A percentile compares a stretch with the other conserved stretches of the same genome.
Conservation (phyloP, 2,113 vertebrate species). For the Myotis brandtii region DNA sequence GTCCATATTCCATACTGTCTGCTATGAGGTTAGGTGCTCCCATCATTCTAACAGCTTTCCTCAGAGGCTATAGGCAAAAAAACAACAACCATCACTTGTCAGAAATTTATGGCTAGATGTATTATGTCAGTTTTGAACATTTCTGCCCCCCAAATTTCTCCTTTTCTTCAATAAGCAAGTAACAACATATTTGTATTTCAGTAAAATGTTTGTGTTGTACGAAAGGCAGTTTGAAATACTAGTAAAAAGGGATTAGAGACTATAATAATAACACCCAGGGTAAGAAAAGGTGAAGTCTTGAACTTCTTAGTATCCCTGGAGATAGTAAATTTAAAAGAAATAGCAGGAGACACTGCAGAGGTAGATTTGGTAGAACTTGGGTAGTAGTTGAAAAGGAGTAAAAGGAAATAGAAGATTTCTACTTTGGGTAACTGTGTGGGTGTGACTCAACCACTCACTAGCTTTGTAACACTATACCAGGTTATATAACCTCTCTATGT, state of each 20-base stretch:
- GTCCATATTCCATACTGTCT: conserved; percentile 97
- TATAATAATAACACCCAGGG: not conserved
- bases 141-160: not conserved
- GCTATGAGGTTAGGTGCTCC: conserved; percentile 97
- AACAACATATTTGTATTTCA: conserved; percentile 37
- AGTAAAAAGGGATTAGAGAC: not conserved
- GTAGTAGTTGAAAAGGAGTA: not conserved
- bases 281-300: not conserved
- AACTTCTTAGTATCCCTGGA: not conserved
- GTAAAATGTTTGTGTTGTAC: conserved; percentile 23
- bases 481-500: not conserved
- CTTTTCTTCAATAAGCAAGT: conserved; percentile 18
- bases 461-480: not conserved
- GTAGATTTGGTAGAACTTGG: not conserved
- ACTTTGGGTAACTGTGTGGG: not conserved
- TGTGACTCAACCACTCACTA: not conserved
- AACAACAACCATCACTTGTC: conserved; percentile 16
- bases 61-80: conserved; percentile 89
- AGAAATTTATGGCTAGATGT: not conserved
- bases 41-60: conserved; percentile 98
- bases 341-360: not conserved
- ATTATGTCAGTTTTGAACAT: conserved; percentile 7
- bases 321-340: not conserved
- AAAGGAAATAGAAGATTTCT: not conserved
- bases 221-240: conserved; percentile 21